These are phyloP conservation scores for Gymnodraco acuticeps DNA, from an alignment of 2,797 vertebrate genomes.

Conservation along the genomic window DNA sequence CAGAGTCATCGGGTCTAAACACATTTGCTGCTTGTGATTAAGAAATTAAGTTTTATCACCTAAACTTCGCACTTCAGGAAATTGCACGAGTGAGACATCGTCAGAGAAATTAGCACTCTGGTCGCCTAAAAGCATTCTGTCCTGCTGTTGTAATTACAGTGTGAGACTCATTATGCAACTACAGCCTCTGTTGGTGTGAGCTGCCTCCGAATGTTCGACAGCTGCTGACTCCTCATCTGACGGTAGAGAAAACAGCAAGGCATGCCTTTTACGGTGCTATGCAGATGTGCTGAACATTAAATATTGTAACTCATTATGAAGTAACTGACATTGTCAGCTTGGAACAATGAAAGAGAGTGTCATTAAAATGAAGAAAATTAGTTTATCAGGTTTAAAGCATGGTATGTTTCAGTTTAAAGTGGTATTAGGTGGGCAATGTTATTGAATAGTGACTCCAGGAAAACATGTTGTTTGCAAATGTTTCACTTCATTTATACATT, in stretches of 20 bases:
- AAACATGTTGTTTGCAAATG: background rate
- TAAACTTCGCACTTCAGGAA: background rate
- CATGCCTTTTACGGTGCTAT: background rate
- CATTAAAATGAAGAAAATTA: background rate
- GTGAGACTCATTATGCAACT: constrained; percentile 31
- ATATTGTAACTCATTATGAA: constrained; percentile 16
- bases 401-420: background rate
- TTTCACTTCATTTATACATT: background rate
- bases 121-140: constrained; percentile 14
- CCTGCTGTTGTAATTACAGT: constrained; percentile 33
- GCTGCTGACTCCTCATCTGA: constrained; percentile 38
- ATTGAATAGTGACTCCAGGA: background rate
- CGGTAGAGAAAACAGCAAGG: constrained; percentile 9
- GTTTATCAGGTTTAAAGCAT: background rate
- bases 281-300: constrained; percentile 31
- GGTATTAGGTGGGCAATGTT: background rate
- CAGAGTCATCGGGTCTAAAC: background rate
- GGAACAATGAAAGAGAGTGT: background rate
- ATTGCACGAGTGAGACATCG: background rate
- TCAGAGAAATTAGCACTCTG: constrained; percentile 19
- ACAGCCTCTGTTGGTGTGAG: constrained; percentile 18
- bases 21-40: constrained; percentile 4
- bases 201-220: constrained; percentile 19
- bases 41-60: background rate
- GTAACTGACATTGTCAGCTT: constrained; percentile 10